Conservation (phyloP, 2,113 vertebrate species). For the Chinchilla lanigera region DNA sequence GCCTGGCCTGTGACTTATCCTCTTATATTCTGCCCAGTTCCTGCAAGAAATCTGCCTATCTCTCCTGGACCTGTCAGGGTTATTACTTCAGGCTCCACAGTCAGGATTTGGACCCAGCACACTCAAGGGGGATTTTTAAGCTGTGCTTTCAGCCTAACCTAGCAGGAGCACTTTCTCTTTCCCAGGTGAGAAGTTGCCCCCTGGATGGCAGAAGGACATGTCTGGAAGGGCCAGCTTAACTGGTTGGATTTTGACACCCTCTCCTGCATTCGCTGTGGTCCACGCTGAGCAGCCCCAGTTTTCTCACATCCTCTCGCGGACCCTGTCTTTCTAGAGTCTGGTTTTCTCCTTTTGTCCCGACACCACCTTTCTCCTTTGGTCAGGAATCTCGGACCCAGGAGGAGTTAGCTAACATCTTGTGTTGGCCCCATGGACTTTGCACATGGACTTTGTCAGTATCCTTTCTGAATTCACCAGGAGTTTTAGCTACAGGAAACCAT, state of each 20-base stretch:
- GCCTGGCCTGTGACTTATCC: neutral
- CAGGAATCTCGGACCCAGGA: neutral
- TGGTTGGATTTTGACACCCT: neutral
- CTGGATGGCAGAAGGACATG: neutral
- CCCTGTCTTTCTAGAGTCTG: neutral
- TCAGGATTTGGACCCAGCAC: neutral
- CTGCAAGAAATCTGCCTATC: neutral
- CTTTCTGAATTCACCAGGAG: neutral
- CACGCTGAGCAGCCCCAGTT: neutral
- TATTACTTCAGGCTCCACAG: neutral
- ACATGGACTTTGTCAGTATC: neutral
- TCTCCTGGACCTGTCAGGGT: neutral
- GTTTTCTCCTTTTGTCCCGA: neutral
- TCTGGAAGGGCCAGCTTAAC: neutral
- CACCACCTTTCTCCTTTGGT: neutral
- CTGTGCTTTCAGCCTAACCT: neutral
- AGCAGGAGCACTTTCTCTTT: neutral
- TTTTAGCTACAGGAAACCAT: neutral
- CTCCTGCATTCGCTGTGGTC: neutral
- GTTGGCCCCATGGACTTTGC: neutral
- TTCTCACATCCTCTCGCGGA: neutral
- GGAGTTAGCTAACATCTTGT: neutral
- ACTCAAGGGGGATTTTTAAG: neutral
- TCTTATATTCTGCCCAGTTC: neutral
- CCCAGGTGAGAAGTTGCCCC: neutral